A percentile compares a stretch with the other conserved stretches of the same genome.
Conservation (phyloP, 2,797 vertebrate species). For the Crypturellus tataupa region DNA sequence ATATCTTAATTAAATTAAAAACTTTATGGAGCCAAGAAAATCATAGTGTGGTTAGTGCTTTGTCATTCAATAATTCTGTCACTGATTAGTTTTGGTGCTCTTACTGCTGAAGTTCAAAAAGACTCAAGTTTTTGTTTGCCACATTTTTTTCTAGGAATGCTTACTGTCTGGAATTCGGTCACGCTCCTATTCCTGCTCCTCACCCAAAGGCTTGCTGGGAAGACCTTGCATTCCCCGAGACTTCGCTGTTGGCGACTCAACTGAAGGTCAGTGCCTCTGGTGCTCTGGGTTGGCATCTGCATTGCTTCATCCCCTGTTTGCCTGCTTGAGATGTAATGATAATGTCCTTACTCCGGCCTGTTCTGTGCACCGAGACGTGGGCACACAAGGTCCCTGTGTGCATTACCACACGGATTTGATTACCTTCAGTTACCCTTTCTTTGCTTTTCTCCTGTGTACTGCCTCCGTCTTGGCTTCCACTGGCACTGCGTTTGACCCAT, state of each 20-base stretch:
- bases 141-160: slow-evolving; percentile 79
- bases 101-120: not conserved
- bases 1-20: not conserved
- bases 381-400: not conserved
- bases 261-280: slow-evolving; percentile 76
- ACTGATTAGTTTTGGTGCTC: not conserved
- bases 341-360: not conserved
- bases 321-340: not conserved
- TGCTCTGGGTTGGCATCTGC: not conserved
- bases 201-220: slow-evolving; percentile 87
- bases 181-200: slow-evolving; percentile 95
- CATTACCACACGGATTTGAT: fast-evolving
- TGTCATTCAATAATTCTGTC: not conserved
- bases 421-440: not conserved
- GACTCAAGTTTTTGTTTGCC: not conserved
- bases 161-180: slow-evolving; percentile 85
- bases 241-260: slow-evolving; percentile 66
- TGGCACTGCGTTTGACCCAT: not conserved
- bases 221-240: slow-evolving; percentile 80
- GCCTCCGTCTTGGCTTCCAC: fast-evolving
- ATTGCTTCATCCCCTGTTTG: not conserved
- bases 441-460: not conserved
- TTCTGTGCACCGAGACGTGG: not conserved
- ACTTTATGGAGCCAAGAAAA: not conserved
- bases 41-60: fast-evolving